Evolutionary conservation across 2,113 vertebrate genomes (phyloP).

Genomic region (Lipophrys pholis): DNA sequence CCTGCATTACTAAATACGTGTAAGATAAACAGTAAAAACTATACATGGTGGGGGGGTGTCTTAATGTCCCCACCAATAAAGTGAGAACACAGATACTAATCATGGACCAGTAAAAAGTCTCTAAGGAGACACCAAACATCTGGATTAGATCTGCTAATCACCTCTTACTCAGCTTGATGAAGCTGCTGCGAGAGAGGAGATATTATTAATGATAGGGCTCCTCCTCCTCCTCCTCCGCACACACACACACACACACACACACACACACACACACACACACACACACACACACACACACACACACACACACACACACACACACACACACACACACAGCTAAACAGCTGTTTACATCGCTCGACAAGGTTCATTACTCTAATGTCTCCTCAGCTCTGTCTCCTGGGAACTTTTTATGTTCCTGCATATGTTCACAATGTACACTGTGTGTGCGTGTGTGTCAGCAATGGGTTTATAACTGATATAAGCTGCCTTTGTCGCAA

Average conservation of each 20-base stretch:
- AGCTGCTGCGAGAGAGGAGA: slow-evolving; percentile 42
- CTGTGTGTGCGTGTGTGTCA: slow-evolving; percentile 1
- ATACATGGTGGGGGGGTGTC: background rate
- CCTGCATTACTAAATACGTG: background rate
- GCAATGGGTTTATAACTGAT: background rate
- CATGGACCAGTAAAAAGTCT: slow-evolving; percentile 42
- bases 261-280: no score
- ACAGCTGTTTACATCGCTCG: slow-evolving; percentile 67
- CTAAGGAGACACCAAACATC: slow-evolving; percentile 54
- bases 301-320: no score
- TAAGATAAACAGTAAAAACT: background rate
- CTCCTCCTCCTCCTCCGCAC: slow-evolving; percentile 4
- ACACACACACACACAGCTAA: slow-evolving; percentile 20
- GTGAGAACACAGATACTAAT: slow-evolving; percentile 17
- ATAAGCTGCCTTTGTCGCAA: no score
- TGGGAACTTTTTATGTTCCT: slow-evolving; percentile 40
- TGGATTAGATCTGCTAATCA: slow-evolving; percentile 59
- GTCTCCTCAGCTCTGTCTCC: slow-evolving; percentile 50
- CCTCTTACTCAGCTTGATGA: slow-evolving; percentile 38
- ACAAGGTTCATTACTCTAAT: slow-evolving; percentile 67
- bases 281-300: no score
- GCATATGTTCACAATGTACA: slow-evolving; percentile 23
- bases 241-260: background rate
- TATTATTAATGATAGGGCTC: slow-evolving; percentile 37
- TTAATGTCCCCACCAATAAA: background rate